Base-by-base conservation (phyloP, 92 coral and sea anemone species). In the Palythoa grandiflora region DNA sequence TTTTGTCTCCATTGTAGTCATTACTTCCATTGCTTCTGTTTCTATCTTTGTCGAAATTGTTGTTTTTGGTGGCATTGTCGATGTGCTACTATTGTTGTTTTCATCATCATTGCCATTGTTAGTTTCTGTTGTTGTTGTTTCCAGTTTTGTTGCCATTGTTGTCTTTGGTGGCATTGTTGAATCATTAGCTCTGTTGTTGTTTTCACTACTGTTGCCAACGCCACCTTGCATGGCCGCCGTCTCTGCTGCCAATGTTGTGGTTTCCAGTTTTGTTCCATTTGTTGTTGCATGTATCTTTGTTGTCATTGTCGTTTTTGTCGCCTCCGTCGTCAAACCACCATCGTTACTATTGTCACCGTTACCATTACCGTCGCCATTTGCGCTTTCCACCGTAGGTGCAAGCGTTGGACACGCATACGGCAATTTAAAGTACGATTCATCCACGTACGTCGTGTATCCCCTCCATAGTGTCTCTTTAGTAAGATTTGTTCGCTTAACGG, bases 401-500 rank as follows among this genome's bases (percentile, higher is more conserved):
- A 9, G 39, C 47, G 19, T 2, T 13, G 65, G 44, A 35, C 83
- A 77, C 68, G 13, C 68, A 7, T 6, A 8, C 13, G 83, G 83
- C 3, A 77, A 38, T 17, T 14, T 54, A 8, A 77, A 77, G 36
- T 77, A 77, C 21, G 48, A 77, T 2, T 28, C 40, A 19, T 12
- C 83, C 12, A 54, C 83, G 10, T 15, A 21, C 65, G 80, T 77
- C 9, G 66, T 28, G 9, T 77, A 77, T 77, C 80, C 80, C 19
- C 80, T 77, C 80, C 80, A 77, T 51, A 77, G 44, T 52, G 80
- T 77, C 19, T 77, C 80, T 21, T 61, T 77, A 28, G 21, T 77
- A 3, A 53, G 47, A 77, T 55, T 53, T 20, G 47, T 5, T n/a
- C 47, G 44, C 9, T 21, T 53, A 1, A 28, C 68, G 16, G 83